Base-by-base conservation (phyloP, 1,140 invertebrate genomes). In the Macrocentrus cingulum region DNA sequence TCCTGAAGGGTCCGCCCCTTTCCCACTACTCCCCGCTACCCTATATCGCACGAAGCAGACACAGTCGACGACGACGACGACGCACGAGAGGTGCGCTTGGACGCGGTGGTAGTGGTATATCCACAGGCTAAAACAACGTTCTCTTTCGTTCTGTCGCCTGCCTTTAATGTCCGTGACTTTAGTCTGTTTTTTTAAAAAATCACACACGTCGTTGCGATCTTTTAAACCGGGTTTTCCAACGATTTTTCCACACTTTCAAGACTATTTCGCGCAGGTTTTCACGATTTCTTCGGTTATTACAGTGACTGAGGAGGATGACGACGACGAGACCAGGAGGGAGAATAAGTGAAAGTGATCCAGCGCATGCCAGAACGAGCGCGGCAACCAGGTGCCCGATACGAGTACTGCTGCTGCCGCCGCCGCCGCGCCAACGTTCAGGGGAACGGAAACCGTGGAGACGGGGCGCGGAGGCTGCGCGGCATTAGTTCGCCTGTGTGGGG, bases 331-430 rank as follows among this genome's bases (percentile, higher is more conserved):
- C 18, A 23, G 16, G 25, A 37, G 41, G 25, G 46, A 49, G 70
- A 66, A 72, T 73, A 78, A 79, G 77, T 79, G 77, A 79, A 79
- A 79, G 77, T 79, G 77, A 77, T 77, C 78, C 70, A 69, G 70
- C 59, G 59, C 52, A 60, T 60, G 59, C 45, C 59, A 55, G 49
- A 64, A 66, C 63, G n/a, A n/a, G n/a, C n/a, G 65, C 59, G 61
- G 71, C 70, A 66, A 76, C 81, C 80, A 80, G 80, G 81, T 79
- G 80, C 76, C 67, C 72, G n/a, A n/a, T n/a, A n/a, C n/a, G 77
- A 82, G 83, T 83, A 82, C 82, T 81, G 83, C 81, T 83, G 83
- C 82, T 82, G 84, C 83, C 9, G 39, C 48, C 29, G 39, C 45
- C 75, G 73, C 77, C 71, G 70, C 67, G 62, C 42, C 37, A 37